Evolutionary conservation across 2,113 vertebrate genomes (phyloP), one percentile per base, ranked within the genome.

Genomic region (Reinhardtius hippoglossoides): DNA sequence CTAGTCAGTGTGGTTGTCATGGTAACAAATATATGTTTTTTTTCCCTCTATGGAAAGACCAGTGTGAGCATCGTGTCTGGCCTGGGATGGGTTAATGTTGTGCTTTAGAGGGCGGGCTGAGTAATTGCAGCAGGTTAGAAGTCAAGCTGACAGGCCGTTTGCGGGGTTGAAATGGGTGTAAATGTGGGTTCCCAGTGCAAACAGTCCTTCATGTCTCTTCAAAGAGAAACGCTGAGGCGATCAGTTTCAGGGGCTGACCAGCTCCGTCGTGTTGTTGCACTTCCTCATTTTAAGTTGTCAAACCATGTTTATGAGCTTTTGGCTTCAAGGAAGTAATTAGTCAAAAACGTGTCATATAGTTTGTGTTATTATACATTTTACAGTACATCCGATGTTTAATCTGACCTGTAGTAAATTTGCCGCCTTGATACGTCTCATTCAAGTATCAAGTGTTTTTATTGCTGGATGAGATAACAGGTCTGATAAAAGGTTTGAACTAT

Each of bases 61-160:
- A 77, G 60, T 31, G 48, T 82, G 74, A 75, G 67, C 80, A 48
- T 70, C 71, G 63, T 46, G 62, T 76, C 79, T 78, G 70, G 75
- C 46, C 24, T 57, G 27, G 9, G 78, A 64, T 50, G 83, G 84
- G 87, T 89, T 81, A 75, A 83, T 75, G 81, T 42, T 80, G 52
- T 10, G 10, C 65, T 82, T 67, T 69, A 61, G 26, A 71, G 8
- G 9, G 21, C 15, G 62, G 78, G 26, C 71, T 79, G 82, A 88
- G 71, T 83, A 82, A 85, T 72, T 52, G 86, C 66, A 56, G 46
- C 35, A 74, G 87, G 87, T 89, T 83, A 90, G 82, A 90, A 56
- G 89, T 89, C 86, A 88, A 78, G 77, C 76, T 86, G 86, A 71
- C 27, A 60, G 75, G 67, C 52, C 3, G 59, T 89, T 87, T 89